These are phyloP conservation scores for Microplitis deprimator DNA, from an alignment of 2,888 invertebrate genomes.

Conservation along the genomic window DNA sequence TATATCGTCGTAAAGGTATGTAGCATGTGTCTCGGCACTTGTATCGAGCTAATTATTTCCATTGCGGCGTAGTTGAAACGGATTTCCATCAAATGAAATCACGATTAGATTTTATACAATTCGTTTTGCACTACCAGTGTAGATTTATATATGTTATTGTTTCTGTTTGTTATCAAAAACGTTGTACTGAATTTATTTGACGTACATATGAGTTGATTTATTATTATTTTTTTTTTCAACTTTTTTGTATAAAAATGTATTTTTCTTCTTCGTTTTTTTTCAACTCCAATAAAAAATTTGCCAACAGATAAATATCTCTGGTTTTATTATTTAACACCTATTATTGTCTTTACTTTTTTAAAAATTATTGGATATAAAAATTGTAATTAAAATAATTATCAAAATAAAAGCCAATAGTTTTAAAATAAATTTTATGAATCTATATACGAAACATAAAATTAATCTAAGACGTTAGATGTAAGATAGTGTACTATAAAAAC, in stretches of 20 bases:
- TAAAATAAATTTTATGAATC: too few species aligned
- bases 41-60: conserved; percentile 11
- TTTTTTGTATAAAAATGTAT: not conserved
- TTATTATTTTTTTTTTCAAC: conserved; percentile 1
- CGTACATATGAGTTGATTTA: not conserved
- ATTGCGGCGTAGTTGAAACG: conserved; percentile 8
- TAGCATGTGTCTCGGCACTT: conserved; percentile 7
- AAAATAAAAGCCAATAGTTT: too few species aligned
- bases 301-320: too few species aligned
- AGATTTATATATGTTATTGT: not conserved
- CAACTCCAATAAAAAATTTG: not conserved
- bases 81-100: conserved; percentile 5
- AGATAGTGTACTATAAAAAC: not conserved
- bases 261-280: not conserved
- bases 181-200: not conserved
- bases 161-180: not conserved
- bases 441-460: too few species aligned
- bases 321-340: too few species aligned
- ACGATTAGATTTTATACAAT: conserved; percentile 11
- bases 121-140: not conserved
- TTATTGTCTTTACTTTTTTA: too few species aligned
- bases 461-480: too few species aligned
- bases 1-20: conserved; percentile 1
- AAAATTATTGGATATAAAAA: too few species aligned
- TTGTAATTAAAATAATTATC: too few species aligned